Percentiles rank a stretch among this genome's conserved stretches.
phyloP scores from a whole-genome alignment of 2,888 invertebrate species.

The Dusona sp. region DNA sequence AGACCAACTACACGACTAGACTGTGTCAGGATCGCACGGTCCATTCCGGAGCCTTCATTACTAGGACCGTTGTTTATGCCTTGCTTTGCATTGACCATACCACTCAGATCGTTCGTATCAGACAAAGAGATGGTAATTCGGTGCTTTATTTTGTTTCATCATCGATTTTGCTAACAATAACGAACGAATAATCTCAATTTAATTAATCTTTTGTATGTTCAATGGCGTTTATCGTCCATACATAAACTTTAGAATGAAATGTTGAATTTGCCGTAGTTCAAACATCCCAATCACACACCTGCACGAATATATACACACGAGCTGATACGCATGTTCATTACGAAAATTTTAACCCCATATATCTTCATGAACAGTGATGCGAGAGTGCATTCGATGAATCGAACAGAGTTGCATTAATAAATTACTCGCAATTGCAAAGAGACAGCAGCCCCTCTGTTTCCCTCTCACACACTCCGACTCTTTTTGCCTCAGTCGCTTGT shows the following conservation, averaged over 20 bases:
- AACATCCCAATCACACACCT: not conserved
- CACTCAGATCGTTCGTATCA: constrained; percentile 8
- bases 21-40: constrained; percentile 21
- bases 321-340: constrained; percentile 6
- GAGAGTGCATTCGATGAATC: constrained; percentile 51
- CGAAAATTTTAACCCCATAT: constrained; percentile 6
- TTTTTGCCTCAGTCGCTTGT: not conserved
- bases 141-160: not conserved
- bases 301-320: not conserved
- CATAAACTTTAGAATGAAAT: not conserved
- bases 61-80: constrained; percentile 31
- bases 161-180: not conserved
- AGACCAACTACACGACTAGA: constrained; percentile 45
- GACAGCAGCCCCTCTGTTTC: constrained; percentile 16
- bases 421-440: constrained; percentile 56
- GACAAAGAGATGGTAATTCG: not conserved
- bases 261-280: not conserved
- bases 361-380: constrained; percentile 10
- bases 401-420: constrained; percentile 58
- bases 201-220: not conserved
- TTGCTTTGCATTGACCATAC: constrained; percentile 31
- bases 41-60: constrained; percentile 36
- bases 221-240: not conserved
- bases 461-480: not conserved
- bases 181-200: not conserved